Evolutionary conservation across 2,797 vertebrate species (phyloP).

Genomic region (Sarcoramphus papa): DNA sequence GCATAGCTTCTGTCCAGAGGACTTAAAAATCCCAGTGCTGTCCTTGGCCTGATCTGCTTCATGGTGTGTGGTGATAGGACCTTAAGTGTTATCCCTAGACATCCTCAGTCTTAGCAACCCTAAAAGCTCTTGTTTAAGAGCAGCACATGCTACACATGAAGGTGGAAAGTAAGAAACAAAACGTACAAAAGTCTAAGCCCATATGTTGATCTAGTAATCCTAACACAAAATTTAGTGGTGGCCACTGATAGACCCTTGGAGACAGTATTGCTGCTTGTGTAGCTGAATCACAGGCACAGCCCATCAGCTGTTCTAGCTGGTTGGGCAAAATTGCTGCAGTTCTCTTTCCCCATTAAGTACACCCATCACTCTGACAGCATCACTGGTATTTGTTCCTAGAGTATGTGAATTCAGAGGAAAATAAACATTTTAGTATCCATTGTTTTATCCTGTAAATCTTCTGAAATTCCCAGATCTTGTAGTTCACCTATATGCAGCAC

Average conservation of each 20-base stretch:
- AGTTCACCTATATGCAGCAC: background rate
- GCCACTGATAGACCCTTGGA: too few relatives aligned
- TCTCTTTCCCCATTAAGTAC: background rate
- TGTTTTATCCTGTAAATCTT: background rate
- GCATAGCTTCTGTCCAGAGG: background rate
- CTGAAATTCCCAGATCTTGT: background rate
- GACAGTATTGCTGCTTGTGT: background rate
- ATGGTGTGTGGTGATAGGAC: accelerated
- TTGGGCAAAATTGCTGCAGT: background rate
- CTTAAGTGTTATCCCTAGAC: background rate
- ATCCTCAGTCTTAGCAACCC: background rate
- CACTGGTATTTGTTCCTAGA: background rate
- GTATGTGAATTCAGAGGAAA: background rate
- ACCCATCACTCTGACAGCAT: background rate
- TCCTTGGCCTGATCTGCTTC: background rate
- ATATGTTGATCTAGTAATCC: background rate
- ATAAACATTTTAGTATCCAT: background rate
- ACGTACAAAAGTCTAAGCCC: background rate
- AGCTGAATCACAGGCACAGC: background rate
- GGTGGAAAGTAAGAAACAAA: background rate
- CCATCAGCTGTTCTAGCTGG: background rate
- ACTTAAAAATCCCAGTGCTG: background rate
- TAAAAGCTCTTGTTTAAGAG: background rate
- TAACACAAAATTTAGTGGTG: background rate
- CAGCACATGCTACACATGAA: background rate